phyloP scores from a whole-genome alignment of 1,140 invertebrate species.

The Helicorthomorpha holstii region DNA sequence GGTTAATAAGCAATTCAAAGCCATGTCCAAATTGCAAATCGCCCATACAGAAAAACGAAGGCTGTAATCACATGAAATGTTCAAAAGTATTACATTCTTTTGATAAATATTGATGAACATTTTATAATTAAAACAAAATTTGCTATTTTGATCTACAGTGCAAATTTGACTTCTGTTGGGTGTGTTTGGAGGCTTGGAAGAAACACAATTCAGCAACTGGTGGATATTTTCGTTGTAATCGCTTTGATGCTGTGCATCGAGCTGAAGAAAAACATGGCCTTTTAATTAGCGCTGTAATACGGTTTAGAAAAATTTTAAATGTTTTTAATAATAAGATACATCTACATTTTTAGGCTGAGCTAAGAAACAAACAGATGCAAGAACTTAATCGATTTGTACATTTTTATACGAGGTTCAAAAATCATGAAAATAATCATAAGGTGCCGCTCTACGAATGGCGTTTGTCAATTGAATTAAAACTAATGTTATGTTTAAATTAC shows the following conservation, averaged over 20 bases:
- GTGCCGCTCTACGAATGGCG: slow-evolving; percentile 12
- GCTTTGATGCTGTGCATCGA: slow-evolving; percentile 45
- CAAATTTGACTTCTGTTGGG: slow-evolving; percentile 60
- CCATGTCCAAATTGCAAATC: slow-evolving; percentile 53
- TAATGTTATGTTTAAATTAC: background rate
- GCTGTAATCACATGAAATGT: slow-evolving; percentile 62
- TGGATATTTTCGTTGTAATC: slow-evolving; percentile 53
- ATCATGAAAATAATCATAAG: slow-evolving; percentile 43
- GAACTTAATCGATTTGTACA: slow-evolving; percentile 47
- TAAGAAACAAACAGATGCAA: slow-evolving; percentile 36
- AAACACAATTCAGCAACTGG: slow-evolving; percentile 51
- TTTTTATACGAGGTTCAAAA: slow-evolving; percentile 46
- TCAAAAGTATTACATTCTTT: slow-evolving; percentile 36
- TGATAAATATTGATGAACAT: background rate
- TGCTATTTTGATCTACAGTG: slow-evolving; percentile 33
- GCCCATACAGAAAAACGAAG: slow-evolving; percentile 59
- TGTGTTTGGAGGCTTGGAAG: slow-evolving; percentile 57
- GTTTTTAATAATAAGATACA: no score
- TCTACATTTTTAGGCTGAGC: slow-evolving; percentile 34
- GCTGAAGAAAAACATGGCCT: slow-evolving; percentile 42
- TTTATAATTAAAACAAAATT: slow-evolving; percentile 4
- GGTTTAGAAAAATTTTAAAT: no score
- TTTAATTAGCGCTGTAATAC: slow-evolving; percentile 37
- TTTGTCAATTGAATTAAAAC: slow-evolving; percentile 2
- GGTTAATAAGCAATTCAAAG: slow-evolving; percentile 56